Evolutionary conservation across 2,113 vertebrate genomes (phyloP), one percentile per base, ranked within the genome.

Genomic region (Orcinus orca): DNA sequence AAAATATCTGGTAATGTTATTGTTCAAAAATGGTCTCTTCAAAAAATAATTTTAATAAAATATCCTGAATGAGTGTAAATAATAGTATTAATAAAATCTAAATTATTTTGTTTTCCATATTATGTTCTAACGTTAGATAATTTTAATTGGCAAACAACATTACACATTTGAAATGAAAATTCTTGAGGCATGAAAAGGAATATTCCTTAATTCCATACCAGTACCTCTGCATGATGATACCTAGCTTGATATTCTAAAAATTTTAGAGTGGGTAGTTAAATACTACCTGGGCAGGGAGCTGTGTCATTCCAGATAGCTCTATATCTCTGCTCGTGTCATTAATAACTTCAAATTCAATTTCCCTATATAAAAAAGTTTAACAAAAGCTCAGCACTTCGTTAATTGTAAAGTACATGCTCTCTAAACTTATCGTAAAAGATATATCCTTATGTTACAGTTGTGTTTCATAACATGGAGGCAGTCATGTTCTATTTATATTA

Each of bases 141-240:
- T 79, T 96, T 83, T 76, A 93, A 96, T 79, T 96, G 50, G 74
- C 33, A 93, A 83, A 8, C 13, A 74, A 7, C 29, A 33, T 47
- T 93, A 74, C 14, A 47, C 53, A 77, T 29, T 92, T 86, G 63
- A 96, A 80, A 96, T 85, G 13, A 96, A 94, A 58, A 95, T 93
- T 92, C 50, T 88, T 88, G 53, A 95, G 93, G 50, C 21, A 83
- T 82, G 81, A 95, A 96, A 96, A 93, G 80, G 90, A 90, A 96
- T 90, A 81, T 73, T 63, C 38, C n/a, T 74, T 87, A 92, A 63
- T 70, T 93, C 15, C 47, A 74, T 85, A n/a, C 55, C 93, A 80
- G 8, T 58, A 55, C 36, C 80, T 73, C n/a, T 12, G 55, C 36
- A 71, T 71, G 29, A 95, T 90, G n/a, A 60, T 74, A 13, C 20